Conservation (phyloP, 2,797 vertebrate species). For the Huso huso region DNA sequence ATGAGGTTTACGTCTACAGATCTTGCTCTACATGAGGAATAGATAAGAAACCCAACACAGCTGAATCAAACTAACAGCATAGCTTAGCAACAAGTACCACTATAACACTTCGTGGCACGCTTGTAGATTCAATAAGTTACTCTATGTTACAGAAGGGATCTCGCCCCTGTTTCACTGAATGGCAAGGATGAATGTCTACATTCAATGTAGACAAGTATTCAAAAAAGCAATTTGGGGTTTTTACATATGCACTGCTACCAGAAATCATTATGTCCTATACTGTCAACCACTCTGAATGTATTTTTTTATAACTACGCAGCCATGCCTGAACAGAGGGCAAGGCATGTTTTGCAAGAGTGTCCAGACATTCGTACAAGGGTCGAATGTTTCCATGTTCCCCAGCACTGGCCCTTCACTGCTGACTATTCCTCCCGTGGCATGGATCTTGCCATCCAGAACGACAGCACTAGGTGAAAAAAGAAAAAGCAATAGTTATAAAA, state of each 20-base stretch:
- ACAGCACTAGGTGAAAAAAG: slow-evolving; percentile 61
- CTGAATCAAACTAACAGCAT: slow-evolving; percentile 50
- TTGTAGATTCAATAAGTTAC: slow-evolving; percentile 42
- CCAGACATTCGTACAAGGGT: slow-evolving; percentile 83
- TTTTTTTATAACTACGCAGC: slow-evolving; percentile 97
- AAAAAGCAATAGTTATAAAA: too few species aligned
- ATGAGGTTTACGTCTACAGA: not conserved
- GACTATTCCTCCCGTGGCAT: slow-evolving; percentile 86
- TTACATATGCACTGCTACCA: slow-evolving; percentile 24
- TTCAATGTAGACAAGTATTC: slow-evolving; percentile 68
- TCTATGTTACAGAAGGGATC: slow-evolving; percentile 59
- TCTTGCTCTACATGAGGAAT: slow-evolving; percentile 4
- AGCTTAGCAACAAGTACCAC: slow-evolving; percentile 50
- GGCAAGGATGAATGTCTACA: slow-evolving; percentile 72
- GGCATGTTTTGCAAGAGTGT: slow-evolving; percentile 92
- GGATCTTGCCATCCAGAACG: slow-evolving; percentile 93
- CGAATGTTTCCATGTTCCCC: slow-evolving; percentile 95
- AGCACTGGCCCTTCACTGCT: slow-evolving; percentile 95
- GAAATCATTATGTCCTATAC: slow-evolving; percentile 14
- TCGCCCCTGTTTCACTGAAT: slow-evolving; percentile 61
- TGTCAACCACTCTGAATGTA: slow-evolving; percentile 96
- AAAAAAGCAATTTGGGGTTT: slow-evolving; percentile 41
- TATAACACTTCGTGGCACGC: slow-evolving; percentile 45
- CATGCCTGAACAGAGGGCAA: slow-evolving; percentile 94
- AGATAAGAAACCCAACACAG: slow-evolving; percentile 46